These are phyloP conservation scores for Stichodactyla mertensii DNA, from an alignment of 64 coral and sea anemone species.

Conservation along the genomic window DNA sequence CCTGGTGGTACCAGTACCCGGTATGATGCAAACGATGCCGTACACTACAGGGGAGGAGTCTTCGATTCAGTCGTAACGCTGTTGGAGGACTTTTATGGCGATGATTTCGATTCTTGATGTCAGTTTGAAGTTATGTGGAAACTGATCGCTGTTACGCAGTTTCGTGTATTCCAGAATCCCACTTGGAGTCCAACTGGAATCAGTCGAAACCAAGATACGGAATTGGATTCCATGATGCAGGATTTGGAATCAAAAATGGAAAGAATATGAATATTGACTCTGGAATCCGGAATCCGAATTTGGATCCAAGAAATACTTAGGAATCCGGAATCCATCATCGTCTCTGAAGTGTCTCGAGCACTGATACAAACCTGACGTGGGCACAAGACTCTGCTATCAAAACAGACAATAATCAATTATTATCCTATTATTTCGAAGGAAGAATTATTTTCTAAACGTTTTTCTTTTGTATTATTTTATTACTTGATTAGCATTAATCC, in stretches of 20 bases:
- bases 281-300: too few relatives aligned
- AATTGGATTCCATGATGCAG: too few relatives aligned
- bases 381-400: not conserved
- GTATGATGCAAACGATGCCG: conserved; percentile 33
- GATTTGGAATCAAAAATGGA: too few relatives aligned
- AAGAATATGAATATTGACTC: too few relatives aligned
- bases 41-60: conserved; percentile 60
- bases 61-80: conserved; percentile 56
- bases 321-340: too few relatives aligned
- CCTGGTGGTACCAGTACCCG: conserved; percentile 51
- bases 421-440: not conserved
- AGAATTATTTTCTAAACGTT: not conserved
- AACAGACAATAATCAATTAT: not conserved
- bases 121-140: not conserved
- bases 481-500: not conserved
- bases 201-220: too few relatives aligned
- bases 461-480: not conserved
- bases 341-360: too few relatives aligned
- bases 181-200: too few relatives aligned
- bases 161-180: too few relatives aligned
- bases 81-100: conserved; percentile 38
- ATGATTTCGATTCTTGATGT: not conserved
- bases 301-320: too few relatives aligned
- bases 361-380: too few relatives aligned
- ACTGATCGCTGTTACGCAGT: too few relatives aligned